Evolutionary conservation across 2,888 invertebrate species (phyloP), one percentile per base, ranked within the genome.

Genomic region (Morpho deidamia): DNA sequence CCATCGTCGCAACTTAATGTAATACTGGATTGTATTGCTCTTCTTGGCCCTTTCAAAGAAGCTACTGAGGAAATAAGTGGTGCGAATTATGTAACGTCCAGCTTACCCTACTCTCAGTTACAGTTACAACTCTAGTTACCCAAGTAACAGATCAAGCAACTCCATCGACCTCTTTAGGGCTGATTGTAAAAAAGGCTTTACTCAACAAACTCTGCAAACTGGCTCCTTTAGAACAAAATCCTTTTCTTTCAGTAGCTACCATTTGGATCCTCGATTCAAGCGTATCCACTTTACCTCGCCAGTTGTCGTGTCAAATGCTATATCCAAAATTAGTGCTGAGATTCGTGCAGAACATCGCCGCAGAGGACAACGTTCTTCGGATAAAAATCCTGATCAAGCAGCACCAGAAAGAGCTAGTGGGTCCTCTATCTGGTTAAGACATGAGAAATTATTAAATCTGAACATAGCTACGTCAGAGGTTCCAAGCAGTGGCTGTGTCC

Each of bases 221-320:
- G 40, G 56, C 39, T 33, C 59, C 59, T 34, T 47, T 63, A 58
- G 56, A 59, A 53, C 7, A 14, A 58, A 56, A 51, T 61, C 8
- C 50, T 50, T 54, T 48, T 58, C 56, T 61, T 11, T 45, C 61
- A 53, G 51, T 48, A 53, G 63, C 61, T 47, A 62, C 64, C 14
- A 48, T 62, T 58, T 62, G 47, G 63, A 66, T 34, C 62, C 63
- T 56, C 59, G 63, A 11, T 64, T 63, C 53, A 64, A 66, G 58
- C 59, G 59, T 58, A 60, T 63, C 43, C 61, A 62, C 51, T 65
- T 65, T 52, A 61, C 35, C 14, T 62, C 64, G 8, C 55, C 68
- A 53, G 55, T 64, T 55, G 52, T 63, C 43, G 66, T 68, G 42
- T 42, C 42, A 42, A 42, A 42, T 11, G 42, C 12, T 42, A 49